Percentiles rank a stretch among this genome's conserved stretches.
These are phyloP conservation scores for Trissolcus japonicus DNA, from an alignment of 2,888 invertebrate species.

Conservation along the genomic window DNA sequence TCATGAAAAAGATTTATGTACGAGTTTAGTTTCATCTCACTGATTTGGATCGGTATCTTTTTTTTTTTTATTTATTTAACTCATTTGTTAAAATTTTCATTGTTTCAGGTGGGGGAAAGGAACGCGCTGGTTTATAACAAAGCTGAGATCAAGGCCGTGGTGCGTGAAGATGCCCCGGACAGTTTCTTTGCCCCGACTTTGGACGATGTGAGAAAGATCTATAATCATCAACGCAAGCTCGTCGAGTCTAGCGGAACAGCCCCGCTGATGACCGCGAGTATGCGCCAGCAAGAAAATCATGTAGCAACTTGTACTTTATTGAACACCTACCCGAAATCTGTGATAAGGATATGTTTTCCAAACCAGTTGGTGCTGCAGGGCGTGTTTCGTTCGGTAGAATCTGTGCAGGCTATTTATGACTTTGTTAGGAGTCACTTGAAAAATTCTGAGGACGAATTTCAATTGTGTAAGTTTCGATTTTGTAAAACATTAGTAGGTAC, in stretches of 20 bases:
- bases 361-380: conserved; percentile 91
- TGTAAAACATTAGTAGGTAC: neutral
- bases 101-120: conserved; percentile 83
- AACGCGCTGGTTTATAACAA: conserved; percentile 86
- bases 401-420: conserved; percentile 82
- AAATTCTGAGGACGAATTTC: conserved; percentile 82
- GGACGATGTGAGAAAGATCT: conserved; percentile 75
- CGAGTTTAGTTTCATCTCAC: neutral
- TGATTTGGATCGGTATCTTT: neutral
- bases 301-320: conserved; percentile 11
- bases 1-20: conserved; percentile 19
- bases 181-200: conserved; percentile 91
- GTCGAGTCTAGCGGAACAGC: conserved; percentile 79
- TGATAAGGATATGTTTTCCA: conserved; percentile 91
- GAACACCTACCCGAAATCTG: conserved; percentile 62
- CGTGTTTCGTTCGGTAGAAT: conserved; percentile 87
- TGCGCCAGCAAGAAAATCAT: conserved; percentile 82
- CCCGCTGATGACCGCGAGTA: conserved; percentile 83
- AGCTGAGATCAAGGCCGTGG: conserved; percentile 78
- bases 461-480: conserved; percentile 83
- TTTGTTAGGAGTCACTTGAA: conserved; percentile 86
- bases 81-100: neutral
- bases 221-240: conserved; percentile 18
- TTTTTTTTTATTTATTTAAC: no score
- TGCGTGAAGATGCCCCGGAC: conserved; percentile 87